Evolutionary conservation across 2,888 invertebrate species (phyloP).

Genomic region (Platerodrilus igneus): DNA sequence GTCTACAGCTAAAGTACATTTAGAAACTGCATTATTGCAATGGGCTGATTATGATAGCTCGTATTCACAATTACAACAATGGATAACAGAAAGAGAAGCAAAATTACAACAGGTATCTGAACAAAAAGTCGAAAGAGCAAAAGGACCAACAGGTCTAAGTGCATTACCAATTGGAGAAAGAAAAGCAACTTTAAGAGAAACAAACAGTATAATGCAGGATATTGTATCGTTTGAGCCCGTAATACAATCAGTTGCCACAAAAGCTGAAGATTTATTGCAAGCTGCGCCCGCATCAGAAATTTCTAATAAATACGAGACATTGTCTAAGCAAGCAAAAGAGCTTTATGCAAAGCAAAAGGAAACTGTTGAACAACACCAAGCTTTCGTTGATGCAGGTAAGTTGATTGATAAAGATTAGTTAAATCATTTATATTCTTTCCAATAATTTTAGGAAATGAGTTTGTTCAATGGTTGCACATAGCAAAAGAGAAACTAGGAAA

Average conservation of each 20-base stretch:
- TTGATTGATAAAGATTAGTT: too few species aligned
- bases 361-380: conserved; percentile 86
- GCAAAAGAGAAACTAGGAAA: conserved; percentile 88
- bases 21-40: conserved; percentile 86
- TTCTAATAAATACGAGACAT: conserved; percentile 81
- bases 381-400: conserved; percentile 79
- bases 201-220: conserved; percentile 92
- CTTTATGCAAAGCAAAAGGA: conserved; percentile 84
- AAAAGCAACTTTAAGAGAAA: conserved; percentile 83
- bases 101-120: conserved; percentile 87
- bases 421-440: too few species aligned
- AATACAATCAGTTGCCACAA: conserved; percentile 91
- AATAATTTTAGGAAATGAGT: conserved; percentile 62
- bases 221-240: conserved; percentile 95
- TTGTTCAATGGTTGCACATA: conserved; percentile 85
- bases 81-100: conserved; percentile 91
- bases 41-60: conserved; percentile 96
- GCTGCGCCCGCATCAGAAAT: conserved; percentile 90
- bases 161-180: conserved; percentile 78
- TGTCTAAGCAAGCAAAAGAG: conserved; percentile 87
- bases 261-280: conserved; percentile 88
- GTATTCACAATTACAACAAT: conserved; percentile 86
- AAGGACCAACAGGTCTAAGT: conserved; percentile 72
- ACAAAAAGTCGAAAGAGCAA: conserved; percentile 74
- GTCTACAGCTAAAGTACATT: conserved; percentile 83